Evolutionary conservation across 2,113 vertebrate species (phyloP).

Genomic region (Austrofundulus limnaeus): DNA sequence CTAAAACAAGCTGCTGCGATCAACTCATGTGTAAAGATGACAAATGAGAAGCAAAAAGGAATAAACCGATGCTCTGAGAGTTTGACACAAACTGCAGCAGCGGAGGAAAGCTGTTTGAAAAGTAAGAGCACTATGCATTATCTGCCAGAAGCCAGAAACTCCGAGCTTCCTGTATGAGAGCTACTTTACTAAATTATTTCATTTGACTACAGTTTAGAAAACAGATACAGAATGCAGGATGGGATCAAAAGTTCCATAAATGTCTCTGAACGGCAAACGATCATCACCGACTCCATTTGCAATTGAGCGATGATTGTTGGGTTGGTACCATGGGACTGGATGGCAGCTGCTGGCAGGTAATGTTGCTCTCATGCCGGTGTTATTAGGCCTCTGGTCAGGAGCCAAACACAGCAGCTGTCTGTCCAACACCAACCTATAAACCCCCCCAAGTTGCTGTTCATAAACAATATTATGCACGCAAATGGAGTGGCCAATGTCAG

Average conservation of each 20-base stretch:
- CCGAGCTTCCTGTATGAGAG: not conserved
- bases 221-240: not conserved
- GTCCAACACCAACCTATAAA: constrained; percentile 76
- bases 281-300: constrained; percentile 47
- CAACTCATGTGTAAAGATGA: constrained; percentile 72
- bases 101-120: constrained; percentile 35
- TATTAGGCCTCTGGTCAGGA: constrained; percentile 74
- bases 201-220: not conserved
- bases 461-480: constrained; percentile 78
- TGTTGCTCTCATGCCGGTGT: constrained; percentile 60
- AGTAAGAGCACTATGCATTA: constrained; percentile 12
- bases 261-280: constrained; percentile 19
- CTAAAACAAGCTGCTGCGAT: constrained; percentile 41
- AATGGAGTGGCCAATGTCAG: constrained; percentile 76
- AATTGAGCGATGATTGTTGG: constrained; percentile 50
- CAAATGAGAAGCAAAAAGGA: constrained; percentile 57
- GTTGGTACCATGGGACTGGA: constrained; percentile 38
- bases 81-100: constrained; percentile 37
- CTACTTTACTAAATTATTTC: not conserved
- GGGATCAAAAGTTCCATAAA: constrained; percentile 26
- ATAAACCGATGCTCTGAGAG: constrained; percentile 57
- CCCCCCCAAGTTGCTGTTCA: constrained; percentile 52
- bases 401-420: constrained; percentile 80
- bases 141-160: constrained; percentile 24
- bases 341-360: constrained; percentile 78